These are phyloP conservation scores for Chaetophractus vellerosus DNA, from an alignment of 2,797 vertebrate species.

Conservation along the genomic window DNA sequence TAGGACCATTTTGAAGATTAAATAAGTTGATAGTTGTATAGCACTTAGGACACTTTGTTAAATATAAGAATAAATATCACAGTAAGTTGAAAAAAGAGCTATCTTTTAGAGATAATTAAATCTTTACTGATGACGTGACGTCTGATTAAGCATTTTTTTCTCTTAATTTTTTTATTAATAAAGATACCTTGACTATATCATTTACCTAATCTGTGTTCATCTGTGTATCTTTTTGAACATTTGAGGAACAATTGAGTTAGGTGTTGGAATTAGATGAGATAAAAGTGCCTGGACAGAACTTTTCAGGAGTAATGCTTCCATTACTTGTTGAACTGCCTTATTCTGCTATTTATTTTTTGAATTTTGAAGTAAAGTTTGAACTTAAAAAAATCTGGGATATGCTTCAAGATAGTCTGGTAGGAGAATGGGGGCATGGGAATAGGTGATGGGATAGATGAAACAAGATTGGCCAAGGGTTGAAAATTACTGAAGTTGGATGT, in stretches of 20 bases:
- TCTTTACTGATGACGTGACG: not conserved
- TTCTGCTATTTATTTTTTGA: too few species aligned
- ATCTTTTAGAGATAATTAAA: not conserved
- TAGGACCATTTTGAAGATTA: not conserved
- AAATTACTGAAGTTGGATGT: not conserved
- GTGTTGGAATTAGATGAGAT: too few species aligned
- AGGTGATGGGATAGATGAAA: not conserved
- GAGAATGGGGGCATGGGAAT: not conserved
- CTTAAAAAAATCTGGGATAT: not conserved
- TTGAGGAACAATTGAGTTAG: too few species aligned
- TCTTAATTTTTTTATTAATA: too few species aligned
- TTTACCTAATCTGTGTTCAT: too few species aligned
- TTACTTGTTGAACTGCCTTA: too few species aligned
- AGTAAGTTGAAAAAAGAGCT: conserved; percentile 9
- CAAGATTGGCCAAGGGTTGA: not conserved
- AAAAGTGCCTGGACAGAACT: too few species aligned
- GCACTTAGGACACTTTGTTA: not conserved
- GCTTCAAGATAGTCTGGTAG: not conserved
- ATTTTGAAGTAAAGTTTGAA: too few species aligned
- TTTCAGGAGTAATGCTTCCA: too few species aligned
- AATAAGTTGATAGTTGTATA: not conserved
- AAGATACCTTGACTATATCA: too few species aligned
- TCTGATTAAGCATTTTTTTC: not conserved
- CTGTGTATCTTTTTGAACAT: too few species aligned
- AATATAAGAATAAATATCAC: conserved; percentile 1